Evolutionary conservation across 2,888 invertebrate species (phyloP).

Genomic region (Dinocampus coccinellae): DNA sequence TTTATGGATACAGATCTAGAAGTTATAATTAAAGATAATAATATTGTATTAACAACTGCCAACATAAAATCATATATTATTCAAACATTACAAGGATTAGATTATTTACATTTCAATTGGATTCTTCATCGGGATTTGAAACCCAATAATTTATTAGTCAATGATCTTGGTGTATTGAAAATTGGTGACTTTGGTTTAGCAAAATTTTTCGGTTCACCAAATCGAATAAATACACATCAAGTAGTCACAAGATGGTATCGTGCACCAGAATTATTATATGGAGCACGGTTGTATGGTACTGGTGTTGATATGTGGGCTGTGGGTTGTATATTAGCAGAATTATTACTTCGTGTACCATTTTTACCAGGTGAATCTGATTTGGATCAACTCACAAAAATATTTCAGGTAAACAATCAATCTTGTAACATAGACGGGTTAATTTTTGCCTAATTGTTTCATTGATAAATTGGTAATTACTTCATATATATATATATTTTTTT

Average conservation of each 20-base stretch:
- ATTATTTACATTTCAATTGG: slow-evolving; percentile 96
- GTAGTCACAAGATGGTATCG: slow-evolving; percentile 96
- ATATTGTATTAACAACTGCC: slow-evolving; percentile 88
- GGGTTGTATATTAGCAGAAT: slow-evolving; percentile 97
- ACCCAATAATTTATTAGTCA: slow-evolving; percentile 97
- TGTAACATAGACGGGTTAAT: background rate
- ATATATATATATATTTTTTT: background rate
- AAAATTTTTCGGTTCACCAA: slow-evolving; percentile 97
- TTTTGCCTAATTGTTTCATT: slow-evolving; percentile 4
- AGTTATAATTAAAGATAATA: slow-evolving; percentile 90
- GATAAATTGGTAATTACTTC: background rate
- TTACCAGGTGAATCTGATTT: slow-evolving; percentile 97
- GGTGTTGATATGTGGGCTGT: slow-evolving; percentile 99
- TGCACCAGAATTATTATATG: slow-evolving; percentile 94
- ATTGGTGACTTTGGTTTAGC: slow-evolving; percentile 99
- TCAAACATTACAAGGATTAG: slow-evolving; percentile 94
- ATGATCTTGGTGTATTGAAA: slow-evolving; percentile 92
- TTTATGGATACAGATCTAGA: slow-evolving; percentile 99
- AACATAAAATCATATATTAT: slow-evolving; percentile 97
- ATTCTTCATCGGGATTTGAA: slow-evolving; percentile 98
- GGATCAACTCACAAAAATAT: slow-evolving; percentile 96
- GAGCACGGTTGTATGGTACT: slow-evolving; percentile 93
- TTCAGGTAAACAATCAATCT: slow-evolving; percentile 75
- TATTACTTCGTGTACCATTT: slow-evolving; percentile 91
- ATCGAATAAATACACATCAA: slow-evolving; percentile 96